A percentile compares a stretch with the other conserved stretches of the same genome.
These are phyloP conservation scores for Drosophila rhopaloa DNA, from an alignment of 1,140 invertebrate genomes.

Conservation along the genomic window DNA sequence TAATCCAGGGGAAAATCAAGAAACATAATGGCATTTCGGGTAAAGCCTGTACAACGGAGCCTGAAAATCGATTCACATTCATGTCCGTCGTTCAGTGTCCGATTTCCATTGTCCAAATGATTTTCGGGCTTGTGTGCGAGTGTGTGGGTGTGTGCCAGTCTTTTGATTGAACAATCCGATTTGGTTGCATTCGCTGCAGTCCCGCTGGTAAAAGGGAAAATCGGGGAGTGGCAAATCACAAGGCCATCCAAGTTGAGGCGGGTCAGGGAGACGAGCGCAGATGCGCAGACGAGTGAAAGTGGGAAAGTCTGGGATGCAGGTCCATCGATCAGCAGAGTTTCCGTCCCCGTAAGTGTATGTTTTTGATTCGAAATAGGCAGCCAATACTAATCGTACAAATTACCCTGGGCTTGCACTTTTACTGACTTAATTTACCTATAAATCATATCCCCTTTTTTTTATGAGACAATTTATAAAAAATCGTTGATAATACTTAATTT, in stretches of 20 bases:
- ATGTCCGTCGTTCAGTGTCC: conserved; percentile 16
- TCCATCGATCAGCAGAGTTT: not conserved
- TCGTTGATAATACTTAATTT: too few species aligned
- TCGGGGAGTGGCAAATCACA: conserved; percentile 30
- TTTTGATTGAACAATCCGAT: conserved; percentile 51
- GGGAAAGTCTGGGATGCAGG: not conserved
- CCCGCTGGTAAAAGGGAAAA: conserved; percentile 4
- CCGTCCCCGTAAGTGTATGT: not conserved
- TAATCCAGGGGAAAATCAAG: conserved; percentile 80
- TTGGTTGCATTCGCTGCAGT: conserved; percentile 47
- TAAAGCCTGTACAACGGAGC: conserved; percentile 16
- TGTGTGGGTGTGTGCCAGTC: conserved; percentile 36
- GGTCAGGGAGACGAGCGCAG: conserved; percentile 47
- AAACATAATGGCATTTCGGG: conserved; percentile 66
- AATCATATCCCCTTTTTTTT: too few species aligned
- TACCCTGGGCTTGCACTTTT: too few species aligned
- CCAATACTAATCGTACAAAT: too few species aligned
- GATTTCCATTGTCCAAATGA: conserved; percentile 22
- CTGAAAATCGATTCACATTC: conserved; percentile 19
- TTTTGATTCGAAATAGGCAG: not conserved
- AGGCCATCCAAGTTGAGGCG: conserved; percentile 58
- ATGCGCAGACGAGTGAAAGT: conserved; percentile 34
- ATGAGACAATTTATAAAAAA: too few species aligned
- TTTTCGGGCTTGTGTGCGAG: conserved; percentile 12
- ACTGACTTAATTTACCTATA: too few species aligned